Evolutionary conservation across 1,140 invertebrate species (phyloP).

Genomic region (Aphaenogaster rudis): DNA sequence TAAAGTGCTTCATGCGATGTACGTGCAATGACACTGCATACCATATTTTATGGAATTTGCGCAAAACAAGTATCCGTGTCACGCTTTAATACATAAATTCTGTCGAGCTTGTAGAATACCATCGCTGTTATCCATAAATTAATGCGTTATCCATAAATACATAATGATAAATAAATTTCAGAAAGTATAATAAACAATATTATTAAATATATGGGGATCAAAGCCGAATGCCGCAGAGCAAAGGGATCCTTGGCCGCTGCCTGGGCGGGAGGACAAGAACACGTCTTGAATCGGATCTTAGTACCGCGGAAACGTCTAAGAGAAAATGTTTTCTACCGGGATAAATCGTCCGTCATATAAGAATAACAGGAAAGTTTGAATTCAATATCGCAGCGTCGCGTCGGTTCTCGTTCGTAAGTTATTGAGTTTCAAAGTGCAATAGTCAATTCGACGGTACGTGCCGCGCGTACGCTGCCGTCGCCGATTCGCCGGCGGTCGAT

Average conservation of each 20-base stretch:
- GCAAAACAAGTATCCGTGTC: constrained; percentile 49
- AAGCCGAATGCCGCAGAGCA: not conserved
- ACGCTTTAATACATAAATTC: constrained; percentile 52
- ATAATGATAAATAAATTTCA: constrained; percentile 51
- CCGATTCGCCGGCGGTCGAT: constrained; percentile 48
- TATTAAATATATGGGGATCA: not conserved
- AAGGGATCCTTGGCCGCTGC: not conserved
- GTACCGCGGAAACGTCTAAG: constrained; percentile 33
- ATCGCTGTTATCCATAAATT: constrained; percentile 44
- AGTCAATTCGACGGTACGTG: constrained; percentile 60
- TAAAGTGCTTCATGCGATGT: constrained; percentile 50
- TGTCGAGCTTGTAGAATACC: not conserved
- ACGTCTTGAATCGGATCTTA: constrained; percentile 29
- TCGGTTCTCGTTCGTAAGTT: constrained; percentile 57
- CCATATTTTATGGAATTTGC: constrained; percentile 54
- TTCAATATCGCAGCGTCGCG: constrained; percentile 64
- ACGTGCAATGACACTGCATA: constrained; percentile 46
- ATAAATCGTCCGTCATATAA: constrained; percentile 51
- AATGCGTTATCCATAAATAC: constrained; percentile 40
- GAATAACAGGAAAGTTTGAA: constrained; percentile 65
- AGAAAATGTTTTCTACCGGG: constrained; percentile 41
- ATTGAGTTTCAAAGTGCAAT: constrained; percentile 69
- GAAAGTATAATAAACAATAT: constrained; percentile 8
- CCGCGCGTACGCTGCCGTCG: constrained; percentile 40
- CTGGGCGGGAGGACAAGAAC: not conserved